These are phyloP conservation scores for Melanophora roralis DNA, from an alignment of 2,888 invertebrate species.

Conservation along the genomic window DNA sequence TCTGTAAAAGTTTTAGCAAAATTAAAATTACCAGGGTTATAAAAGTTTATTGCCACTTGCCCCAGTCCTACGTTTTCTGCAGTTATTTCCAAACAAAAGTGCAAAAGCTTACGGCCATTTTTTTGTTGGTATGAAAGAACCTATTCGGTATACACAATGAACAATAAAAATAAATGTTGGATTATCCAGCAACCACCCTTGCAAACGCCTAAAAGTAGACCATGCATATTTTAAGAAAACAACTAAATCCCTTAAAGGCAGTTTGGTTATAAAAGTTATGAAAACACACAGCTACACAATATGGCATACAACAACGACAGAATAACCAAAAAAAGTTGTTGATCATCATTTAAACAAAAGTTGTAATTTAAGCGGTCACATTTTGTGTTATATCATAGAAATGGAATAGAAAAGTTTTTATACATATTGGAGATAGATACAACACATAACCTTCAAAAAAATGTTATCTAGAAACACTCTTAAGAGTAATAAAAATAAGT, in stretches of 20 bases:
- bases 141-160: too few species aligned
- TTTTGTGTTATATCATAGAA: too few species aligned
- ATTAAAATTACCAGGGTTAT: slow-evolving; percentile 21
- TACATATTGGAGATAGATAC: too few species aligned
- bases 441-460: too few species aligned
- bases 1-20: slow-evolving; percentile 6
- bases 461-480: too few species aligned
- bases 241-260: slow-evolving; percentile 49
- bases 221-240: slow-evolving; percentile 26
- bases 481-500: too few species aligned
- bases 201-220: slow-evolving; percentile 7
- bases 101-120: slow-evolving; percentile 17
- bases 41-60: background rate
- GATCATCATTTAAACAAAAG: slow-evolving; percentile 46
- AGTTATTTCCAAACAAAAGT: slow-evolving; percentile 17
- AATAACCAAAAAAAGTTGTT: background rate
- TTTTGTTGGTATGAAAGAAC: background rate
- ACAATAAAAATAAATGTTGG: background rate
- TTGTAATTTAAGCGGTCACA: too few species aligned
- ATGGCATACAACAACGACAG: background rate
- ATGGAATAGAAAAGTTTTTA: background rate
- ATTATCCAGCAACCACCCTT: background rate
- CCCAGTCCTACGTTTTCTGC: background rate
- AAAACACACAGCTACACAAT: background rate
- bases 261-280: background rate